Conservation (phyloP, 2,797 vertebrate genomes). For the Prunella strophiata region DNA sequence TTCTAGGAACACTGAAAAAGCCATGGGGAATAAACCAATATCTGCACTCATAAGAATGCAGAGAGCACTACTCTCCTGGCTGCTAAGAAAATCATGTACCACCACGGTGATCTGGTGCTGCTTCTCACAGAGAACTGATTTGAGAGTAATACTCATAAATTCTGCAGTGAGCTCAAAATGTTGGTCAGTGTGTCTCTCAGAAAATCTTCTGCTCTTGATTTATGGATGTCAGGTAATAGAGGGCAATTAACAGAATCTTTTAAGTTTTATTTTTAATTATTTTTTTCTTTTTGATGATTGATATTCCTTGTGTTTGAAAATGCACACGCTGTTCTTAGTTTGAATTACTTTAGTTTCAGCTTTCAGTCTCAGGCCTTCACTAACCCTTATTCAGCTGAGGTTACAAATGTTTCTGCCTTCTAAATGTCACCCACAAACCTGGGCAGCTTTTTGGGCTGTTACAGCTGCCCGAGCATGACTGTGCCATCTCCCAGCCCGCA, state of each 20-base stretch:
- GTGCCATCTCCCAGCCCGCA: neutral
- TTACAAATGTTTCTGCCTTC: neutral
- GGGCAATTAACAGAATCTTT: rapidly evolving
- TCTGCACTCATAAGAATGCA: neutral
- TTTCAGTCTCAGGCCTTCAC: rapidly evolving
- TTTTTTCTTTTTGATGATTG: neutral
- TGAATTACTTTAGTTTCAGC: neutral
- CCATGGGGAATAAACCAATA: neutral
- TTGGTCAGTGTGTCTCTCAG: neutral
- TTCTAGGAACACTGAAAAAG: neutral
- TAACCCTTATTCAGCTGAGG: neutral
- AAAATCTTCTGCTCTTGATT: neutral
- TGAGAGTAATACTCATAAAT: neutral
- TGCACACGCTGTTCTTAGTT: neutral
- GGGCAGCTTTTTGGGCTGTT: neutral
- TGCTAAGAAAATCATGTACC: neutral
- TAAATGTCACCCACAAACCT: neutral
- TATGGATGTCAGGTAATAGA: neutral
- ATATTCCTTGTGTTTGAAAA: neutral
- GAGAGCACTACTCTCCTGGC: neutral
- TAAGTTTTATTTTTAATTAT: neutral
- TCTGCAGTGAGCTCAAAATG: neutral
- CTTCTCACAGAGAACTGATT: neutral
- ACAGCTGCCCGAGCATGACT: neutral
- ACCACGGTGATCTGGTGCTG: neutral